Conservation (phyloP, 2,113 vertebrate genomes). For the Psettodes erumei region DNA sequence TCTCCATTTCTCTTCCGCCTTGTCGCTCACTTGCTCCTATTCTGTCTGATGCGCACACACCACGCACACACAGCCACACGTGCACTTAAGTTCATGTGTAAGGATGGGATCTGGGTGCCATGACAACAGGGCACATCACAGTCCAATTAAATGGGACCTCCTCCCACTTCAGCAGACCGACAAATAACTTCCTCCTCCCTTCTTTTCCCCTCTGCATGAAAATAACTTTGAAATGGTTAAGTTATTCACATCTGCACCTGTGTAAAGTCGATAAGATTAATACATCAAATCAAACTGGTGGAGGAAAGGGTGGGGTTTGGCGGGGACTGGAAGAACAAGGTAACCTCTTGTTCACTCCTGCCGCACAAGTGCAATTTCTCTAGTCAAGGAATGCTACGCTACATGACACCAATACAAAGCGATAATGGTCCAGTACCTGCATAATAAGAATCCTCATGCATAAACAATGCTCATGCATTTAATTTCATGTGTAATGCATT, state of each 20-base stretch:
- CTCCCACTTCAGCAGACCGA: conserved; percentile 80
- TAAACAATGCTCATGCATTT: conserved; percentile 13
- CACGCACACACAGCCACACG: neutral
- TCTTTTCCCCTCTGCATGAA: conserved; percentile 61
- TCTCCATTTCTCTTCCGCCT: conserved; percentile 12
- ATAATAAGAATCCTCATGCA: conserved; percentile 25
- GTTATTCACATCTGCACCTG: conserved; percentile 66
- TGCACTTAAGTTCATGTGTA: conserved; percentile 60
- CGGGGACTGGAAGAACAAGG: conserved; percentile 33
- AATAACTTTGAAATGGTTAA: conserved; percentile 70
- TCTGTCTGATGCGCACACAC: conserved; percentile 9
- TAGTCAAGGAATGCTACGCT: neutral
- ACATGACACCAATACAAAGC: conserved; percentile 7
- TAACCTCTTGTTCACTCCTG: too few relatives aligned
- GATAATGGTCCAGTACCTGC: conserved; percentile 19
- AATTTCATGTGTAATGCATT: conserved; percentile 23
- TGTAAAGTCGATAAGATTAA: conserved; percentile 64
- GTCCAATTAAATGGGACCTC: conserved; percentile 83
- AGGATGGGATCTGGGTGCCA: conserved; percentile 78
- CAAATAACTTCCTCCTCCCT: conserved; percentile 76
- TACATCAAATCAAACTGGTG: conserved; percentile 48
- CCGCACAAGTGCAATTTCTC: conserved; percentile 25
- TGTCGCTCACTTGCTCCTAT: conserved; percentile 24
- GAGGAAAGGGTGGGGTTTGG: conserved; percentile 4
- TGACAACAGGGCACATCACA: conserved; percentile 83